phyloP scores from a whole-genome alignment of 2,797 vertebrate species.

The Brotula barbata region DNA sequence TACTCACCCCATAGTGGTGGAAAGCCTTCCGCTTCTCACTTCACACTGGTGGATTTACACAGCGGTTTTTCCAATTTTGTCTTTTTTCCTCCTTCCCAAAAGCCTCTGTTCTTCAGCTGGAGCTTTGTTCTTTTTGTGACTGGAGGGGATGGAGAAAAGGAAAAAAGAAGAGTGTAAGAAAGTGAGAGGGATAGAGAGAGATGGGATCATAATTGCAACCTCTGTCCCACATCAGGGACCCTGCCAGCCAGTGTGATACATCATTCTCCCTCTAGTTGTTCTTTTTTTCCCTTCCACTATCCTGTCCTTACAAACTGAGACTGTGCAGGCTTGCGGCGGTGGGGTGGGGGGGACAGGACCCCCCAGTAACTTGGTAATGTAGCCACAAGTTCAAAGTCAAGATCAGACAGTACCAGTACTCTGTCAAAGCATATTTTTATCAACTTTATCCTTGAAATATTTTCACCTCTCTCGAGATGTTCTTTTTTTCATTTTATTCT shows the following conservation, averaged over 20 bases:
- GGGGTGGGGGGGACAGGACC: too few relatives aligned
- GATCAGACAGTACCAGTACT: too few relatives aligned
- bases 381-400: too few relatives aligned
- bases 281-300: slow-evolving; percentile 9
- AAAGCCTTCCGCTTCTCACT: slow-evolving; percentile 33
- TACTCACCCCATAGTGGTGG: slow-evolving; percentile 68
- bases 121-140: slow-evolving; percentile 55
- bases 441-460: too few relatives aligned
- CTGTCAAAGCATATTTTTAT: too few relatives aligned
- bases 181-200: slow-evolving; percentile 33
- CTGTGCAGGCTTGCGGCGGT: slow-evolving; percentile 36
- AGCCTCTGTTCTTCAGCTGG: slow-evolving; percentile 8
- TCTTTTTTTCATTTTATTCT: too few relatives aligned
- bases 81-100: not conserved
- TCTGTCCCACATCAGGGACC: slow-evolving; percentile 26
- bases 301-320: slow-evolving; percentile 14
- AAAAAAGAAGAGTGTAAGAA: slow-evolving; percentile 18
- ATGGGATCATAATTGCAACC: slow-evolving; percentile 33
- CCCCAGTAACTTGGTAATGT: too few relatives aligned
- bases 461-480: too few relatives aligned
- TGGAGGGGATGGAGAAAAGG: slow-evolving; percentile 14
- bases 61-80: slow-evolving; percentile 19
- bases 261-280: slow-evolving; percentile 13
- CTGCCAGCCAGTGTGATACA: slow-evolving; percentile 23
- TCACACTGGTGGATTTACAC: slow-evolving; percentile 32